Evolutionary conservation across 2,797 vertebrate genomes (phyloP).

Genomic region (Atherinosoma microstoma): DNA sequence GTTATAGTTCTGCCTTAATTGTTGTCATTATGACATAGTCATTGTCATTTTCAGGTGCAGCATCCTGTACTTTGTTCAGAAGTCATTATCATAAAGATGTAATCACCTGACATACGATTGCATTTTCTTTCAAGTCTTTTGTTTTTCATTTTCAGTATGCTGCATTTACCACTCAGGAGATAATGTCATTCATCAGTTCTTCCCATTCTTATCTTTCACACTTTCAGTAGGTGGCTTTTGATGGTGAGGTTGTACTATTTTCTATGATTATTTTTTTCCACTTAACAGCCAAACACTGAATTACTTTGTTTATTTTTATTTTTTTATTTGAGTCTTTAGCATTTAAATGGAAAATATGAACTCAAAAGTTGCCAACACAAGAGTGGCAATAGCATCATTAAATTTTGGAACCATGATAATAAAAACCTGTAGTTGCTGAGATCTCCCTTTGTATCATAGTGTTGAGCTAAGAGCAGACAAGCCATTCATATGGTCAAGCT

Average conservation of each 20-base stretch:
- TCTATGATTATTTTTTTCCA: neutral
- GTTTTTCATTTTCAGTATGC: neutral
- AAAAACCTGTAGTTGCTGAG: neutral
- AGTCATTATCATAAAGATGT: neutral
- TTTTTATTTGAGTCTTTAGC: neutral
- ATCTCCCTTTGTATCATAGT: neutral
- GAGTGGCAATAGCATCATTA: neutral
- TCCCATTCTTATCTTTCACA: slow-evolving; percentile 19
- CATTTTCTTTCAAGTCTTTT: neutral
- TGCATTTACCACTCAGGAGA: slow-evolving; percentile 17
- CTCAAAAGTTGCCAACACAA: neutral
- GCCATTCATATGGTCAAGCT: neutral
- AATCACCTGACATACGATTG: slow-evolving; percentile 3
- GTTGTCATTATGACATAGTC: slow-evolving; percentile 18
- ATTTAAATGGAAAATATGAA: neutral
- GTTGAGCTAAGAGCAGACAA: neutral
- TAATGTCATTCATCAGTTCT: slow-evolving; percentile 34
- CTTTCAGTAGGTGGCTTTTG: slow-evolving; percentile 11
- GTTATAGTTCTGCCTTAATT: slow-evolving; percentile 42
- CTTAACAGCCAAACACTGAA: neutral
- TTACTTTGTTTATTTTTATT: neutral
- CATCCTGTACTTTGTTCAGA: neutral
- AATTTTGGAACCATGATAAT: neutral
- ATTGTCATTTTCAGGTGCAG: slow-evolving; percentile 16
- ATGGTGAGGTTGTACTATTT: neutral